phyloP scores from a whole-genome alignment of 1,140 invertebrate species.

The Nixonia krombeini region DNA sequence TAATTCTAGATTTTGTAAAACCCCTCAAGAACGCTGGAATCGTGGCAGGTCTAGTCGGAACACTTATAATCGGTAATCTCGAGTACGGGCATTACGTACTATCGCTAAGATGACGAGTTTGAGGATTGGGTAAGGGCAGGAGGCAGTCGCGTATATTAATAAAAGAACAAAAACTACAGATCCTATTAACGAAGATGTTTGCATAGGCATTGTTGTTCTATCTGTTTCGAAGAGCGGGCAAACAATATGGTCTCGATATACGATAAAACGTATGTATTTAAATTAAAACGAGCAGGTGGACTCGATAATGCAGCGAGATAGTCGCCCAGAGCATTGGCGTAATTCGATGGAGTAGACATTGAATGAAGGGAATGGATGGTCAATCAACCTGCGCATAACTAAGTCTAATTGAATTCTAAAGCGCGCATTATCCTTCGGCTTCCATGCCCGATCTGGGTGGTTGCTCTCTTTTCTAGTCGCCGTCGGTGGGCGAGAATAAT shows the following conservation, averaged over 20 bases:
- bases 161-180: too few relatives aligned
- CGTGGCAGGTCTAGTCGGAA: too few relatives aligned
- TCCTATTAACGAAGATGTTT: not conserved
- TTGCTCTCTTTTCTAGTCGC: constrained; percentile 8
- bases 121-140: too few relatives aligned
- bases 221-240: constrained; percentile 5
- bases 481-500: constrained; percentile 8
- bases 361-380: constrained; percentile 9
- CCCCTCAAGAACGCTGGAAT: too few relatives aligned
- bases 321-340: not conserved
- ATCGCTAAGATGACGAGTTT: too few relatives aligned
- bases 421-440: constrained; percentile 17
- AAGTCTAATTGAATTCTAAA: constrained; percentile 35
- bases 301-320: not conserved
- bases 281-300: constrained; percentile 3
- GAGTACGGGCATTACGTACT: too few relatives aligned
- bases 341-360: not conserved
- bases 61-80: too few relatives aligned
- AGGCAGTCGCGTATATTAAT: too few relatives aligned
- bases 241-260: constrained; percentile 3
- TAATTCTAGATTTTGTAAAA: too few relatives aligned
- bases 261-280: constrained; percentile 9
- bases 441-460: constrained; percentile 10
- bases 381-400: constrained; percentile 7
- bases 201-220: constrained; percentile 9